Evolutionary conservation across 1,140 invertebrate species (phyloP), one percentile per base, ranked within the genome.

Genomic region (Platyura marginata): DNA sequence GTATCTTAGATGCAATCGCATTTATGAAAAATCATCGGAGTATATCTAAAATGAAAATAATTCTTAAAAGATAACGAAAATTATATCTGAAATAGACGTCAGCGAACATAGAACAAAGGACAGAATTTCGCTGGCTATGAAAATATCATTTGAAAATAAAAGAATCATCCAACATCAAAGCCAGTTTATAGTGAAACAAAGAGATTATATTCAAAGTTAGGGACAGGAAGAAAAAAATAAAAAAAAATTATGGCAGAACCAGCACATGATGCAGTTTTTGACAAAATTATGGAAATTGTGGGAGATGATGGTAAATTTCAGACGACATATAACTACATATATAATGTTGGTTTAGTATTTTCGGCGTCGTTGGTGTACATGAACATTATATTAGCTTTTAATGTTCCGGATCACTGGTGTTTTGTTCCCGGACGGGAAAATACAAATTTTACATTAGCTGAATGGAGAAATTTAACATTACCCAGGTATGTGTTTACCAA

Each of bases 401-500:
- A 63, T 13, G 56, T 65, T 44, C 70, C 70, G 1, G 64, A 70
- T 29, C 69, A 72, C 44, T 71, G 69, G 69, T 72, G 70, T 46
- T 52, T 60, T 23, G 66, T 71, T 11, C 60, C 67, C 1, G 66
- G 68, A 16, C 51, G 60, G 21, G 59, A 64, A 21, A 43, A 49
- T 2, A 60, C 64, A 2, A 68, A 69, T 49, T 59, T 60, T 19
- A 57, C 63, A 1, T n/a, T 62, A 13, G 53, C 61, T 3, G 46
- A 67, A 45, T 71, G 69, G 69, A 65, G 62, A 35, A 48, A 53
- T 3, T 43, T 67, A 3, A 68, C 63, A 6, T 48, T 70, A 46
- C 68, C 68, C 37, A 65, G 55, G 67, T 68, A 48, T 54, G 54
- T 38, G n/a, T n/a, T n/a, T n/a, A n/a, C n/a, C n/a, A n/a, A n/a